These are phyloP conservation scores for Cryptocheilus praepositus DNA, from an alignment of 2,888 invertebrate genomes.

Conservation along the genomic window DNA sequence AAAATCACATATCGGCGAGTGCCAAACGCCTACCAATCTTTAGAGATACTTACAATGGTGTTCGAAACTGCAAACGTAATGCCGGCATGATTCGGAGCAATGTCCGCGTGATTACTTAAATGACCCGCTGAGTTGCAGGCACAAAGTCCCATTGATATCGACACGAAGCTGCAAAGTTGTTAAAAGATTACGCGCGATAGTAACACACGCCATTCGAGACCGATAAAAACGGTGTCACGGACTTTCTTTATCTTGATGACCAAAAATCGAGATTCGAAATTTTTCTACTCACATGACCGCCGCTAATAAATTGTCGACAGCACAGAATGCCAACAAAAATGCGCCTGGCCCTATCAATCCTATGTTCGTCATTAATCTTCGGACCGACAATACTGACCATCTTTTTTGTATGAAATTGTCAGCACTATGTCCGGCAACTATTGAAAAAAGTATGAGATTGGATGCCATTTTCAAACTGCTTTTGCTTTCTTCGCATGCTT, in stretches of 20 bases:
- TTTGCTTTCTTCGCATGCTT: background rate
- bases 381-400: slow-evolving; percentile 82
- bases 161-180: slow-evolving; percentile 78
- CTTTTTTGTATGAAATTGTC: slow-evolving; percentile 80
- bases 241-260: background rate
- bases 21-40: background rate
- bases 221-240: too few relatives aligned
- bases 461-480: background rate
- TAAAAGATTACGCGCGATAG: background rate
- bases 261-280: slow-evolving; percentile 13
- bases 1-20: background rate
- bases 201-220: too few relatives aligned
- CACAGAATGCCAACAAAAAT: slow-evolving; percentile 83
- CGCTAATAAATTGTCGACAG: slow-evolving; percentile 81
- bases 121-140: slow-evolving; percentile 87
- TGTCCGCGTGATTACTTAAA: slow-evolving; percentile 85
- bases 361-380: slow-evolving; percentile 83
- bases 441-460: slow-evolving; percentile 18
- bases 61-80: slow-evolving; percentile 86
- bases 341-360: slow-evolving; percentile 84
- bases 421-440: slow-evolving; percentile 84
- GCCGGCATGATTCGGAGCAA: slow-evolving; percentile 86
- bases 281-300: slow-evolving; percentile 80
- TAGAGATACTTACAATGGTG: slow-evolving; percentile 77
- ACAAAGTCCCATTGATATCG: slow-evolving; percentile 85